Base-by-base conservation (phyloP, 2,797 vertebrate species). In the Ataeniobius toweri region DNA sequence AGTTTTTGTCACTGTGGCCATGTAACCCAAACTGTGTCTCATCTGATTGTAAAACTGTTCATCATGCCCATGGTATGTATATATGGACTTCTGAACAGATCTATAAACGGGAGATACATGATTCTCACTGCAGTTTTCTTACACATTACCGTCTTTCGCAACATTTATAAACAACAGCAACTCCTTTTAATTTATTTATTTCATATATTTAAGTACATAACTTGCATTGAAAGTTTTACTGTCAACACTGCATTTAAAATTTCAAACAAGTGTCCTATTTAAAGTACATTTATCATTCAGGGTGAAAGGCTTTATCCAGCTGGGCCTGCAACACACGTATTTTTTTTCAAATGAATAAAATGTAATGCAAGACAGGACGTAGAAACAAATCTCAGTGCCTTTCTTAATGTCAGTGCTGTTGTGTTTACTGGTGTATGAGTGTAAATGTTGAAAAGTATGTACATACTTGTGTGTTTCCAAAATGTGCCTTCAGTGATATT, bases 301-400 rank as follows among this genome's bases (percentile, higher is more conserved):
- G 79, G 90, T 89, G 90, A 80, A 89, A 92, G 79, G 81, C 86
- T 94, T 73, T 87, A 83, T 87, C 81, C 83, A 80, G 78, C 83
- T 91, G 88, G 92, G 85, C 88, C 92, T 86, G 89, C 76, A 89
- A 92, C 93, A 91, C 88, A 91, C 36, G 80, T 90, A 92, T 89
- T 92, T 87, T 94, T 77, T 85, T 85, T 89, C 67, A 93, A 93
- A 92, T 94, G 89, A 90, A 93, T 93, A 84, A 88, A 82, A 77
- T 85, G 86, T 89, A 89, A 86, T 91, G 90, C 93, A 95, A 93
- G 89, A 94, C 91, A 94, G 89, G 95, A 95, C 95, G 94, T 96
- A 95, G 94, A 95, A 94, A 94, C 91, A 91, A 90, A 88, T 84
- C 89, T 93, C 83, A 85, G 89, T 93, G 88, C 82, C 85, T 89